A percentile compares a stretch with the other conserved stretches of the same genome.
Conservation (phyloP, 2,113 vertebrate genomes). For the Semnornis frantzii region DNA sequence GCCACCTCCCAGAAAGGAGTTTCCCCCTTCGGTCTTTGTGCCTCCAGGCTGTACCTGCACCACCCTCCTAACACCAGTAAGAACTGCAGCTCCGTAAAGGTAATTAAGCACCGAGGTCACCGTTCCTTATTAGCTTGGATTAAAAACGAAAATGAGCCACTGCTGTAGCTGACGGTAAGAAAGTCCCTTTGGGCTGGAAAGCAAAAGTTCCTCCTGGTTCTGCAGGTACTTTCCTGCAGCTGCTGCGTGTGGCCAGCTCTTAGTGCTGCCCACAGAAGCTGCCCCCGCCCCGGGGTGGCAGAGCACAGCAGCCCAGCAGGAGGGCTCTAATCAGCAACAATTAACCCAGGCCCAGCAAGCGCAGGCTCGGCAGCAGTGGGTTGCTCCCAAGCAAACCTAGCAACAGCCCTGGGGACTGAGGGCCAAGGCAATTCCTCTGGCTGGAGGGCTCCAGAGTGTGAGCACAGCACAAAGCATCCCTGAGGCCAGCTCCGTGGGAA, state of each 20-base stretch:
- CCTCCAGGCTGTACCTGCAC: neutral
- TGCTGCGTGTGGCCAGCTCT: neutral
- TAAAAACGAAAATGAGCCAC: neutral
- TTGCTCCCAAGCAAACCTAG: neutral
- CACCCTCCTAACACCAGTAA: neutral
- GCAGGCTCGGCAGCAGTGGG: neutral
- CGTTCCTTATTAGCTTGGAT: neutral
- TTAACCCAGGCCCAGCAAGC: neutral
- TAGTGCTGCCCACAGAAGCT: neutral
- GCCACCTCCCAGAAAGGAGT: neutral
- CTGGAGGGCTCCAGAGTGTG: neutral
- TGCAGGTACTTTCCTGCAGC: neutral
- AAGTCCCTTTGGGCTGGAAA: neutral
- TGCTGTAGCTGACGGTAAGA: neutral
- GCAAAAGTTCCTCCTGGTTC: neutral
- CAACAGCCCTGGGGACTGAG: rapidly evolving
- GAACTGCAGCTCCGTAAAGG: neutral
- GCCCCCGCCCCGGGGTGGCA: neutral
- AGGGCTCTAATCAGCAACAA: neutral
- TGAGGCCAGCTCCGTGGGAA: neutral
- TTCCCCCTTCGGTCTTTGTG: neutral
- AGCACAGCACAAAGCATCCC: neutral
- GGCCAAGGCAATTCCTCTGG: neutral
- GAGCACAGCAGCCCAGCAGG: rapidly evolving
- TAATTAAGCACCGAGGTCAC: neutral